Evolutionary conservation across 2,797 vertebrate species (phyloP), one percentile per base, ranked within the genome.

Genomic region (Scarus forsteni): DNA sequence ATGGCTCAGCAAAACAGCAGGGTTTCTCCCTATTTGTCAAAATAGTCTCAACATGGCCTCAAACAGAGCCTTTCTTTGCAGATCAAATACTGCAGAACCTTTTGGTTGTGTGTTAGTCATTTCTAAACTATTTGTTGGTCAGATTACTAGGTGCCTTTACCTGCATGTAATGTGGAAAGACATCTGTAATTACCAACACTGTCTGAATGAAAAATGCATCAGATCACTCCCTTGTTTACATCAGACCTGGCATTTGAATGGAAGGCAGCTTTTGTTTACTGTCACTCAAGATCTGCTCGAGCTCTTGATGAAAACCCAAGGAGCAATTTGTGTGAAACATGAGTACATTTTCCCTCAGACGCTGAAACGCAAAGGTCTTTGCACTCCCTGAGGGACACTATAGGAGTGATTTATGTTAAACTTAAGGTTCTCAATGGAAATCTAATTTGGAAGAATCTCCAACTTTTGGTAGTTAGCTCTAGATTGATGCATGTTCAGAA

Each of bases 211-310:
- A n/a, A 36, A 66, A 63, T 70, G 54, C 60, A 66, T 73, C 44
- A 46, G 34, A 60, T 63, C 53, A 18, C 11, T 72, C 0, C n/a
- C 43, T 45, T 79, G 73, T 83, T 64, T 60, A 77, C 75, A 85
- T 80, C 69, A 82, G 18, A 43, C 54, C 35, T 42, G 79, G 76
- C 66, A 83, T 89, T 73, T 85, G 69, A 88, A 85, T 72, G 55
- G 70, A 45, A 56, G 83, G 42, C 18, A 52, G 67, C 69, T 66
- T 90, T 85, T 79, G 60, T 89, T 89, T 77, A 78, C 84, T 40
- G 50, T 85, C 81, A 70, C 50, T 85, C 68, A 83, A 87, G 77
- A 89, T 79, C 60, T 73, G 53, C 83, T 86, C 79, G 57, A 87
- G 62, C 54, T 65, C 16, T 80, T 73, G 77, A 83, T 88, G 73